Evolutionary conservation across 2,797 vertebrate species (phyloP).

Genomic region (Phoxinus dragarum): DNA sequence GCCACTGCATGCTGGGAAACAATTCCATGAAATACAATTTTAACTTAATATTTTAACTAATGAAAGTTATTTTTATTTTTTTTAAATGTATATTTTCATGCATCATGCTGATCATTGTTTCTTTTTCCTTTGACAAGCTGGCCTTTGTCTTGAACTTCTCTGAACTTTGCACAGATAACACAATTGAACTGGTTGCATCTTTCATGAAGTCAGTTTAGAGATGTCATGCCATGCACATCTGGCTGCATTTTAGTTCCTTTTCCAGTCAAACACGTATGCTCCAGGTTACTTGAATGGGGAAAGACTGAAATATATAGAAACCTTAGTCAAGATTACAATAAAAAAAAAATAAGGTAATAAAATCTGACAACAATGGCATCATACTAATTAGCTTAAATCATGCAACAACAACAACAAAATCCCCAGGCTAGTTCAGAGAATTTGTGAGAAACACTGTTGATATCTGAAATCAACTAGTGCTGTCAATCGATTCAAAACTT

Average conservation of each 20-base stretch:
- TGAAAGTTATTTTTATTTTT: not conserved
- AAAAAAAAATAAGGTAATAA: not conserved
- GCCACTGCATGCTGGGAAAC: not conserved
- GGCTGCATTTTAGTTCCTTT: not conserved
- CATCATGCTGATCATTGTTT: not conserved
- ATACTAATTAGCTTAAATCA: not conserved
- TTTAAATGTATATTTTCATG: not conserved
- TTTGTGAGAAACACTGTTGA: not conserved
- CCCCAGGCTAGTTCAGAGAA: not conserved
- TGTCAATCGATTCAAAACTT: no score
- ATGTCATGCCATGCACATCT: not conserved
- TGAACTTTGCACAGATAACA: not conserved
- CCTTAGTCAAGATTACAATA: not conserved
- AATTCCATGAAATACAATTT: not conserved
- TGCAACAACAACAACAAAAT: not conserved
- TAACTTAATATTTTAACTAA: no score
- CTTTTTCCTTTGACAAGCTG: not conserved
- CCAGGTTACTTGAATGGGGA: not conserved
- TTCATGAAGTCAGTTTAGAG: not conserved
- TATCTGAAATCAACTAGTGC: not conserved
- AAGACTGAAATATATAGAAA: not conserved
- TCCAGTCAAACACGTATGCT: not conserved
- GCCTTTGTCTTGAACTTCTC: not conserved
- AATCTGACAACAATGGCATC: not conserved
- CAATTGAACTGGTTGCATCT: conserved; percentile 13